Evolutionary conservation across 2,113 vertebrate genomes (phyloP), one percentile per base, ranked within the genome.

Genomic region (Lampris megalopsis): DNA sequence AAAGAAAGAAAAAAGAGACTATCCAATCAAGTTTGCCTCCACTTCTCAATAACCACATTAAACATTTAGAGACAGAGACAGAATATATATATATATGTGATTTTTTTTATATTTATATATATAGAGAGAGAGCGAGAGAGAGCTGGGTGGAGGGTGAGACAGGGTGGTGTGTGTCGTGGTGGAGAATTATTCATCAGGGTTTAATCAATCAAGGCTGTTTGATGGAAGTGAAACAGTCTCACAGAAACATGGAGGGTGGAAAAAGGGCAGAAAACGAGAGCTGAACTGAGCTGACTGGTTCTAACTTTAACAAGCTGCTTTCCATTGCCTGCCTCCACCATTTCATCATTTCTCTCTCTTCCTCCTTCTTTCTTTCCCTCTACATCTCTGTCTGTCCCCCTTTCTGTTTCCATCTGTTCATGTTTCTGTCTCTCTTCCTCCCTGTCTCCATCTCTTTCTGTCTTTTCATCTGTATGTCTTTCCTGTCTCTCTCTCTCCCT

Each of bases 131-230:
- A 86, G 35, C 24, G 24, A 24, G 24, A 24, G 24, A 24, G 24
- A 24, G 24, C 24, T 24, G 24, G 24, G 24, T 24, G 24, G 24
- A 60, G 79, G 65, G 70, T n/a, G 79, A 63, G 75, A 85, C 85
- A 71, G 50, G 71, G 83, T 67, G 63, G 83, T 67, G 59, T 85
- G 78, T 68, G 72, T 86, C 90, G 91, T 88, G 89, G 76, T 85
- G 84, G 80, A 91, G 86, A 88, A 85, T 90, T 80, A 88, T 87
- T 92, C 89, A 87, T 83, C 84, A 75, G 6, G 80, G 80, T 86
- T 91, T 92, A 91, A 92, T 92, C 93, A 90, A 91, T 89, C 90
- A 83, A 41, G 82, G 65, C 80, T 87, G 88, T 90, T 91, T 90
- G 90, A 92, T 90, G 89, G 83, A 80, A 87, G 89, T 91, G 87